Percentiles rank a stretch among this genome's conserved stretches.
phyloP scores from a whole-genome alignment of 1,140 invertebrate species.

The Aethina tumida region DNA sequence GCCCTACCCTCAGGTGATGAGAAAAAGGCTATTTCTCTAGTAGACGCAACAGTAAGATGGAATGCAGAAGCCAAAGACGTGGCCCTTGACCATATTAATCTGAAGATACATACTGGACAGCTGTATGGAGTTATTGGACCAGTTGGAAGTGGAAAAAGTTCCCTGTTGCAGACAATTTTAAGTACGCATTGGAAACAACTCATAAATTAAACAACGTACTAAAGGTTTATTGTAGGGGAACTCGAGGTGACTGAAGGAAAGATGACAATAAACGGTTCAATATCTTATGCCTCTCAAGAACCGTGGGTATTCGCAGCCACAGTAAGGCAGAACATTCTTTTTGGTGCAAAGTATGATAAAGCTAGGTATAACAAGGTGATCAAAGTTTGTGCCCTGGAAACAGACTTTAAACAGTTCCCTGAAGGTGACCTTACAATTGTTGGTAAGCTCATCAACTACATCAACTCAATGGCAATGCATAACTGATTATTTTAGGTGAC shows the following conservation, averaged over 20 bases:
- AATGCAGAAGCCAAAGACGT: conserved; percentile 21
- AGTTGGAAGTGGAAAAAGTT: conserved; percentile 47
- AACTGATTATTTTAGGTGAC: conserved; percentile 84
- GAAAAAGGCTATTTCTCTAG: too few relatives aligned
- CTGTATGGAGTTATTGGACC: conserved; percentile 49
- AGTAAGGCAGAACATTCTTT: conserved; percentile 51
- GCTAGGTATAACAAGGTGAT: conserved; percentile 52
- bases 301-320: conserved; percentile 60
- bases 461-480: too few relatives aligned
- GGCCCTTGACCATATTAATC: conserved; percentile 38
- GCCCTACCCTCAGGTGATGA: too few relatives aligned
- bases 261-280: conserved; percentile 50
- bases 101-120: conserved; percentile 41
- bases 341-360: conserved; percentile 35
- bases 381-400: conserved; percentile 47
- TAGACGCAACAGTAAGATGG: conserved; percentile 36
- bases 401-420: conserved; percentile 57
- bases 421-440: conserved; percentile 68
- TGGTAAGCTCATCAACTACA: too few relatives aligned
- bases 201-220: conserved; percentile 2
- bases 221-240: conserved; percentile 57
- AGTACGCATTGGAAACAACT: conserved; percentile 12
- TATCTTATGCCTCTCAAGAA: conserved; percentile 70
- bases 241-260: conserved; percentile 49
- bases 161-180: conserved; percentile 33